Evolutionary conservation across 2,888 invertebrate genomes (phyloP).

Genomic region (Petrolisthes manimaculis): DNA sequence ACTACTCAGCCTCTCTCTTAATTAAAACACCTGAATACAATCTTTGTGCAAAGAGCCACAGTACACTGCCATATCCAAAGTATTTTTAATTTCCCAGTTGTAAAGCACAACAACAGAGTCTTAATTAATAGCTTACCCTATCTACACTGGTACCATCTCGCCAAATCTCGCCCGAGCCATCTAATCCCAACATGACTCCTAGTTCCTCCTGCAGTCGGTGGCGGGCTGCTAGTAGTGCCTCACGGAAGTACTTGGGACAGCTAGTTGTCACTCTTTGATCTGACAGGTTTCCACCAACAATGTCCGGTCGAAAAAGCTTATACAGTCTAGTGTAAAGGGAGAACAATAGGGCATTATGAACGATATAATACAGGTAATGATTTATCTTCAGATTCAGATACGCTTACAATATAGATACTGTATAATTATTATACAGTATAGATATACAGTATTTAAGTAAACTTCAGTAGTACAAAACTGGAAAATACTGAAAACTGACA

Average conservation of each 20-base stretch:
- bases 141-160: neutral
- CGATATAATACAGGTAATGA: neutral
- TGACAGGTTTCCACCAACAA: conserved; percentile 36
- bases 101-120: too few species aligned
- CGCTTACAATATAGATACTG: too few species aligned
- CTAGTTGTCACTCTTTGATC: neutral
- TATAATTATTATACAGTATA: neutral
- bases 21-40: too few species aligned
- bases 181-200: neutral
- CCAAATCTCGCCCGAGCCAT: conserved; percentile 22
- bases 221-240: conserved; percentile 15
- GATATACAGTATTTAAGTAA: too few species aligned
- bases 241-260: neutral
- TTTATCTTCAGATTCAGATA: too few species aligned
- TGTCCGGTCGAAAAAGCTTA: conserved; percentile 39
- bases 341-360: neutral
- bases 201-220: conserved; percentile 13
- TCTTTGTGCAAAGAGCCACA: too few species aligned
- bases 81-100: too few species aligned
- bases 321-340: conserved; percentile 25
- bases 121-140: neutral
- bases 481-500: too few species aligned
- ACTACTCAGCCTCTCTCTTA: too few species aligned
- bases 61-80: too few species aligned
- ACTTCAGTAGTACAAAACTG: too few species aligned